Base-by-base conservation (phyloP, 2,797 vertebrate genomes). In the Denticeps clupeoides region DNA sequence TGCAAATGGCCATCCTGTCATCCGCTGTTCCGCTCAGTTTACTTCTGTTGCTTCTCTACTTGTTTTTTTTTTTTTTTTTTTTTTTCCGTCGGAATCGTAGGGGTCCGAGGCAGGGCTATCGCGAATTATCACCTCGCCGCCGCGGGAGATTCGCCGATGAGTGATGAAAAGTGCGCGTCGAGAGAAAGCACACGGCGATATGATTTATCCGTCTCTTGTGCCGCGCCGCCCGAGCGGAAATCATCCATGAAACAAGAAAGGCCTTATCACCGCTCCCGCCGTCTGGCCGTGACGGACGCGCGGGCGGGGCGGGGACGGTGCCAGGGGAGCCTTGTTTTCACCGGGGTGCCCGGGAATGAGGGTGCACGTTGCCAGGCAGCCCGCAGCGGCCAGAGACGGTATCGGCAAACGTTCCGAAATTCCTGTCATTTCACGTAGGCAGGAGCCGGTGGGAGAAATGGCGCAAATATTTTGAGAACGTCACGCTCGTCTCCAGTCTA, bases 1-100 rank as follows among this genome's bases (percentile, higher is more conserved):
- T 74, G 79, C 59, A 62, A 69, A 71, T 60, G 70, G 71, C 74
- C 74, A 67, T 70, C 70, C 78, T 73, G 75, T 78, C 73, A 73
- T 75, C 66, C 65, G 63, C 71, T 73, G 75, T 79, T 75, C 78
- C 67, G 77, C 76, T 48, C 35, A 13, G 44, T 42, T 77, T 75
- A 70, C 68, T 71, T 74, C 69, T 71, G 64, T 74, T 64, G 77
- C 75, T 68, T 60, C 78, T 78, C 73, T 40, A 38, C 22, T 16
- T 21, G 15, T 49, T 51, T 43, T 69, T 67, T 74, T 72, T 73
- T 74, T 8, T 27, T 11, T 45, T 48, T 35, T 68, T 66, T 74
- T 72, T 75, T 75, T 80, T 78, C 70, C 71, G 74, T 71, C 51
- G 66, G 73, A 77, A 76, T 73, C 70, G 67, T 72, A 64, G 15